These are phyloP conservation scores for Saguinus midas DNA, from an alignment of 2,113 vertebrate genomes.

Conservation along the genomic window DNA sequence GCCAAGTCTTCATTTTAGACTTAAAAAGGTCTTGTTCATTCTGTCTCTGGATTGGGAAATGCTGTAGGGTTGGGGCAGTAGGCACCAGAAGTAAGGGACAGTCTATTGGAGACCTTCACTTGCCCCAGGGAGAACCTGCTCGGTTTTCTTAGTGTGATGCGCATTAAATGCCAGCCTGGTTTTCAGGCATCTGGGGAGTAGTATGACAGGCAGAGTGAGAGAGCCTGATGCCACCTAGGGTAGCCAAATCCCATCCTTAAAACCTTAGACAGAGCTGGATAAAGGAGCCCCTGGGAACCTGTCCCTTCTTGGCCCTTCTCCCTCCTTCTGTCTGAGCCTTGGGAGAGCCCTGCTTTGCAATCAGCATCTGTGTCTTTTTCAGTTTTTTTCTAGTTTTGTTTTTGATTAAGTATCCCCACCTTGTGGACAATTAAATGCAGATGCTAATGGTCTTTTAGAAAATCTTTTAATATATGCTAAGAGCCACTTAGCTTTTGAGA, in stretches of 20 bases:
- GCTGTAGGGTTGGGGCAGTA: not conserved
- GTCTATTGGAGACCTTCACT: not conserved
- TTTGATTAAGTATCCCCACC: constrained; percentile 78
- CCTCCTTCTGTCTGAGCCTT: constrained; percentile 8
- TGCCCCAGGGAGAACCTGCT: not conserved
- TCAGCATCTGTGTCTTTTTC: constrained; percentile 58
- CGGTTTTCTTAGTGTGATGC: not conserved
- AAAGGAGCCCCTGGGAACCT: not conserved
- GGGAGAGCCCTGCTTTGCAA: constrained; percentile 47
- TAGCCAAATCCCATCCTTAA: not conserved
- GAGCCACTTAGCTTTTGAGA: constrained; percentile 62
- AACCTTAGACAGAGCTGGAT: not conserved
- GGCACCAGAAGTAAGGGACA: not conserved
- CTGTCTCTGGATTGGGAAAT: not conserved
- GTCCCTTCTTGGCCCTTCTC: not conserved
- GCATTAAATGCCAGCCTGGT: not conserved
- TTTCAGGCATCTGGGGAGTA: not conserved
- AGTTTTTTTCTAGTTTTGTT: constrained; percentile 55
- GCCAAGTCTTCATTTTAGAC: not conserved
- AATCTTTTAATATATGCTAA: constrained; percentile 74
- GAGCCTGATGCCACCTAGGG: not conserved
- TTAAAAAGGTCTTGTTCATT: not conserved
- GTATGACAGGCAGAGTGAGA: not conserved
- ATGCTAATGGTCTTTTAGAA: constrained; percentile 76
- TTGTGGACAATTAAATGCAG: constrained; percentile 69